Evolutionary conservation across 2,113 vertebrate species (phyloP).

Genomic region (Notiomystis cincta): DNA sequence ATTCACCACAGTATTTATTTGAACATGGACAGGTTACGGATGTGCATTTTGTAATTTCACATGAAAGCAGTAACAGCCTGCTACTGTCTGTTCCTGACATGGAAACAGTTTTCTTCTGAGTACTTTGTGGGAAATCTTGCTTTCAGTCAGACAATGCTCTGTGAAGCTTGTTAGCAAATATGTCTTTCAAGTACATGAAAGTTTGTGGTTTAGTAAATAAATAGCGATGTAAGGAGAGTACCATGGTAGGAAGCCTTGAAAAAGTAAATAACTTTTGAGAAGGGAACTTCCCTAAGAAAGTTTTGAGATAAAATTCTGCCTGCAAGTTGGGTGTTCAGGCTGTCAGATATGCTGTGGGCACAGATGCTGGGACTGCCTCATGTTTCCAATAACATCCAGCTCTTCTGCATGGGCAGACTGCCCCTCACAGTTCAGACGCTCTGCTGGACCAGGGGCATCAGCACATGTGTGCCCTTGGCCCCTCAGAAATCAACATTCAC

Average conservation of each 20-base stretch:
- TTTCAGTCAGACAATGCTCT: neutral
- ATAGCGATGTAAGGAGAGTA: neutral
- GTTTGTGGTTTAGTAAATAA: neutral
- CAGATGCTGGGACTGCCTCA: fast-evolving
- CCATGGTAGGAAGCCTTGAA: neutral
- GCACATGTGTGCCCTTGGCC: fast-evolving
- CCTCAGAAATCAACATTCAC: neutral
- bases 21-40: neutral
- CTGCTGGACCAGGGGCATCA: neutral
- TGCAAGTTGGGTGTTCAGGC: neutral
- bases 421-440: fast-evolving
- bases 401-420: neutral
- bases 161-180: neutral
- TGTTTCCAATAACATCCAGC: neutral
- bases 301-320: neutral
- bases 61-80: neutral
- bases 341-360: neutral
- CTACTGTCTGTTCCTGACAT: neutral
- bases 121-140: neutral
- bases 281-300: neutral
- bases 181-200: neutral
- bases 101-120: neutral
- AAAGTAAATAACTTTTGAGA: neutral
- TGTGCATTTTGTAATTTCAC: neutral
- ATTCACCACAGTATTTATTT: neutral